Percentiles rank a stretch among this genome's conserved stretches.
Evolutionary conservation across 2,113 vertebrate species (phyloP).

Genomic region (Tenebrosternarchus preto): DNA sequence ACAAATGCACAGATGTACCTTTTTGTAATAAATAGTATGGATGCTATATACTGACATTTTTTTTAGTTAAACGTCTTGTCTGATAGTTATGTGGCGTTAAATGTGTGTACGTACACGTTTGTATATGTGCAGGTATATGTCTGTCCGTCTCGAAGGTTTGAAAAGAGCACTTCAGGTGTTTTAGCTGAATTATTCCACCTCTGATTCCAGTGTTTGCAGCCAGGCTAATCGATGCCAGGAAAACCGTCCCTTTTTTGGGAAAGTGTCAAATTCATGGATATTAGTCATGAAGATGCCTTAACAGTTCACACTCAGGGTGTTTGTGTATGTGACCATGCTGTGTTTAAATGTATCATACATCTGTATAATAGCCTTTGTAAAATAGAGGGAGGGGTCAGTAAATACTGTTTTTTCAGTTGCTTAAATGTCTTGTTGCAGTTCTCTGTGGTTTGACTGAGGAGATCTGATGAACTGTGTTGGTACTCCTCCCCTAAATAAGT

Average conservation of each 20-base stretch:
- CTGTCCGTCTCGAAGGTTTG: neutral
- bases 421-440: neutral
- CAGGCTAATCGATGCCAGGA: neutral
- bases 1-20: neutral
- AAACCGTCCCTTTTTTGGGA: neutral
- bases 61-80: neutral
- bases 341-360: neutral
- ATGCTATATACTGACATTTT: constrained; percentile 10
- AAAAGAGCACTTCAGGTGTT: constrained; percentile 17
- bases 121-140: neutral
- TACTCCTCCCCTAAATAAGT: neutral
- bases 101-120: neutral
- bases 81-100: neutral
- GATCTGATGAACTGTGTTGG: neutral
- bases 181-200: neutral
- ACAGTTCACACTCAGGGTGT: neutral
- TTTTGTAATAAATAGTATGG: neutral
- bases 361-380: constrained; percentile 8
- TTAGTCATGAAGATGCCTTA: neutral
- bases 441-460: constrained; percentile 17
- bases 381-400: neutral
- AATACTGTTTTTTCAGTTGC: neutral
- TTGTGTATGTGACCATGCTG: neutral
- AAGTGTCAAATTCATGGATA: neutral
- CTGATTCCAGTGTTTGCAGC: neutral